Percentiles rank a stretch among this genome's conserved stretches.
These are phyloP conservation scores for Diplolepis rosae DNA, from an alignment of 2,888 invertebrate genomes.

Conservation along the genomic window DNA sequence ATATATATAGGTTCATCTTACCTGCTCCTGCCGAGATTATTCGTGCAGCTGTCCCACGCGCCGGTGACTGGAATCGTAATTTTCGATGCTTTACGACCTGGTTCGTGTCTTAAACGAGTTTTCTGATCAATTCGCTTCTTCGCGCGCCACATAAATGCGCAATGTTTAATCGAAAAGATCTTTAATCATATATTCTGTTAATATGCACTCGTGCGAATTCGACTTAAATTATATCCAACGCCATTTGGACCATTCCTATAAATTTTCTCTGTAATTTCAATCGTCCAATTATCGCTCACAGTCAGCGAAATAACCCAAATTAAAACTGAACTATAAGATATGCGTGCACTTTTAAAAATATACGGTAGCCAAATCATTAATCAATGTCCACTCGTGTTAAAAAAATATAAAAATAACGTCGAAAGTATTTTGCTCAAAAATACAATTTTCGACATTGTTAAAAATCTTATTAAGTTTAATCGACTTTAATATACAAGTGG, in stretches of 20 bases:
- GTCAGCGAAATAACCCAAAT: too few species aligned
- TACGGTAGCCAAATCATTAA: too few species aligned
- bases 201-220: background rate
- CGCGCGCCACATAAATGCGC: conserved; percentile 29
- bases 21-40: conserved; percentile 47
- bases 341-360: too few species aligned
- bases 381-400: too few species aligned
- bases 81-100: conserved; percentile 47
- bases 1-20: conserved; percentile 22
- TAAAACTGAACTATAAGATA: too few species aligned
- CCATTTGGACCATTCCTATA: background rate
- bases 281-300: background rate
- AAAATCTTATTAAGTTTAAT: too few species aligned
- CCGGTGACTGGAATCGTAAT: conserved; percentile 48
- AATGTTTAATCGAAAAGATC: conserved; percentile 2
- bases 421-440: too few species aligned
- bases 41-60: conserved; percentile 53
- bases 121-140: conserved; percentile 32
- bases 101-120: conserved; percentile 39
- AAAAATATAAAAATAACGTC: too few species aligned
- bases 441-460: too few species aligned
- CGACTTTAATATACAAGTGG: too few species aligned
- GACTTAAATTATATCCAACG: background rate
- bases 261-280: background rate
- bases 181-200: background rate